Evolutionary conservation across 92 coral and sea anemone species (phyloP).

Genomic region (Epizoanthus rinbou): DNA sequence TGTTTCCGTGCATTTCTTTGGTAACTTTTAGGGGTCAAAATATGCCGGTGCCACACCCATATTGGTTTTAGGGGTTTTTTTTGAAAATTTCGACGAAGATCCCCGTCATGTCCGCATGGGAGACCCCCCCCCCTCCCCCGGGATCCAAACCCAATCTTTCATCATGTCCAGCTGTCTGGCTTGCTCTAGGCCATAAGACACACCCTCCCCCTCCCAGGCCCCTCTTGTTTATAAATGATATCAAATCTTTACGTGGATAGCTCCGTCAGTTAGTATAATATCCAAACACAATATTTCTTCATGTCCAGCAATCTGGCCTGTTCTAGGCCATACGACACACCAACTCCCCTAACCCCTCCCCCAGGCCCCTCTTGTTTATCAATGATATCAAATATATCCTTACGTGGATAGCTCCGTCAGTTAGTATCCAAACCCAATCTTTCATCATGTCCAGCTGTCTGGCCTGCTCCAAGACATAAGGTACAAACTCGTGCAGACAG

Average conservation of each 20-base stretch:
- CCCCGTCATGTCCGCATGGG: no score
- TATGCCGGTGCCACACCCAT: no score
- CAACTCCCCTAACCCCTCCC: not conserved
- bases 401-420: conserved; percentile 59
- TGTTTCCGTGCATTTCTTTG: no score
- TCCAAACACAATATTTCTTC: conserved; percentile 80
- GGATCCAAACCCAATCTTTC: conserved; percentile 83
- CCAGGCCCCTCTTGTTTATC: no score
- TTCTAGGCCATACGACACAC: conserved; percentile 58
- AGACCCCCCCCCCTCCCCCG: no score
- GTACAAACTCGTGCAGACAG: conserved; percentile 62
- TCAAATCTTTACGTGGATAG: conserved; percentile 22
- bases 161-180: conserved; percentile 72
- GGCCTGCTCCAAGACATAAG: conserved; percentile 69
- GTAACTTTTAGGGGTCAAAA: no score
- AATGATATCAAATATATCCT: no score
- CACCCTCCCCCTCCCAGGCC: conserved; percentile 19
- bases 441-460: conserved; percentile 64
- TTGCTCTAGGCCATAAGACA: conserved; percentile 60
- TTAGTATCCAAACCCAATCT: conserved; percentile 82
- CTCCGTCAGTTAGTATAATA: conserved; percentile 73
- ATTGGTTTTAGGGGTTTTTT: no score
- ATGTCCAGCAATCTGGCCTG: conserved; percentile 73
- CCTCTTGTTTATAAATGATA: no score
- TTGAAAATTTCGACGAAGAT: no score